These are phyloP conservation scores for Sericinus montela DNA, from an alignment of 2,888 invertebrate genomes.

Conservation along the genomic window DNA sequence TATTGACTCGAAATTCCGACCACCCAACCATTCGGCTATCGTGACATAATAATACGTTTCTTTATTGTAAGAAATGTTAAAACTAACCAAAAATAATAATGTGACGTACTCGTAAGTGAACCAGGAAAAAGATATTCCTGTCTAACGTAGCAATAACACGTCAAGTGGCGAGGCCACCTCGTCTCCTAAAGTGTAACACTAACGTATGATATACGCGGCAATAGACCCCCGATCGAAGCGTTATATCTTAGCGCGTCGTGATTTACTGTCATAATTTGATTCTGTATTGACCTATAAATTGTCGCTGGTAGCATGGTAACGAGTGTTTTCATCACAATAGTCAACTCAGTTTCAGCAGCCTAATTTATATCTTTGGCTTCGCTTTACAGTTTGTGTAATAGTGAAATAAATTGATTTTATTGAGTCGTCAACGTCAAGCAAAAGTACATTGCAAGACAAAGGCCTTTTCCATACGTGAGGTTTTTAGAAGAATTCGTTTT, in stretches of 20 bases:
- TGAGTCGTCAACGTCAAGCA: too few relatives aligned
- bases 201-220: constrained; percentile 11
- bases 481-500: too few relatives aligned
- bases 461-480: too few relatives aligned
- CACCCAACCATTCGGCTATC: too few relatives aligned
- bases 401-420: too few relatives aligned
- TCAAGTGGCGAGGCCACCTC: background rate
- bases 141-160: background rate
- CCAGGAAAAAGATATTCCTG: background rate
- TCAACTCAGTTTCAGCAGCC: constrained; percentile 20
- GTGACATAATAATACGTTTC: too few relatives aligned
- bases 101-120: too few relatives aligned
- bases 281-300: constrained; percentile 30
- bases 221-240: constrained; percentile 3
- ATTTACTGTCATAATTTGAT: constrained; percentile 26
- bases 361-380: constrained; percentile 21
- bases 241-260: constrained; percentile 18
- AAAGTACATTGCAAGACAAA: too few relatives aligned
- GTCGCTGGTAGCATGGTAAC: constrained; percentile 14
- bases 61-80: too few relatives aligned
- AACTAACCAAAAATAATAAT: too few relatives aligned
- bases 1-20: too few relatives aligned
- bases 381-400: background rate
- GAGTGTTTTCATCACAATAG: constrained; percentile 22
- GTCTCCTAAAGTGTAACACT: constrained; percentile 12